Evolutionary conservation across 2,797 vertebrate species (phyloP), one percentile per base, ranked within the genome.

Genomic region (Fistularia commersonii): DNA sequence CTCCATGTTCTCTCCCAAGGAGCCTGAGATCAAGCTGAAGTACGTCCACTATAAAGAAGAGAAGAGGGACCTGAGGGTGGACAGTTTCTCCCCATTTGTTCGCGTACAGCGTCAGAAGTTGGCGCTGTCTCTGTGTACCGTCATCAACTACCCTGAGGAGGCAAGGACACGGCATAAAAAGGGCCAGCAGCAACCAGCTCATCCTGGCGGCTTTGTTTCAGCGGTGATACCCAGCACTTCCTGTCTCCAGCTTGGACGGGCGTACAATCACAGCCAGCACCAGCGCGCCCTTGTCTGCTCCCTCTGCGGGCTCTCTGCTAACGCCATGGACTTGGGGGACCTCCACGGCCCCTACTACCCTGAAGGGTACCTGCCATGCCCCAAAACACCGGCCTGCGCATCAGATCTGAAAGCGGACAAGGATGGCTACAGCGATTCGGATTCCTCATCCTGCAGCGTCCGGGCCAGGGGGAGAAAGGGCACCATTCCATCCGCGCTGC

Each of bases 321-420:
- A 92, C 8, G 61, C 88, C 13, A 79, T 87, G 58, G 90, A 91
- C 72, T 35, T 92, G 57, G 91, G 91, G 5, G 91, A 92, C 73
- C 87, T 92, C 48, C 88, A 91, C 7, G 91, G 91, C 1, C 91
- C 91, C 0, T 92, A 92, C 51, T 92, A 90, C 65, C 84, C 90
- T 0, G 84, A 91, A 11, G 88, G 86, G 1, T 82, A 83, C 71
- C 81, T 54, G 60, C 71, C 72, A 0, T 63, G 51, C n/a, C 37
- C 66, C 44, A 89, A 88, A 75, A 58, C 53, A 8, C 51, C 65
- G 8, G 46, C 67, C 9, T 48, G 53, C 42, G 23, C 2, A 5
- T 64, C 72, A 0, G 66, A 57, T 34, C 57, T 64, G 47, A 82
- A 88, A 52, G 76, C 70, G 37, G 79, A 80, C 0, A 74, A 74